Evolutionary conservation across 1,140 invertebrate genomes (phyloP).

Genomic region (Orius insidiosus): DNA sequence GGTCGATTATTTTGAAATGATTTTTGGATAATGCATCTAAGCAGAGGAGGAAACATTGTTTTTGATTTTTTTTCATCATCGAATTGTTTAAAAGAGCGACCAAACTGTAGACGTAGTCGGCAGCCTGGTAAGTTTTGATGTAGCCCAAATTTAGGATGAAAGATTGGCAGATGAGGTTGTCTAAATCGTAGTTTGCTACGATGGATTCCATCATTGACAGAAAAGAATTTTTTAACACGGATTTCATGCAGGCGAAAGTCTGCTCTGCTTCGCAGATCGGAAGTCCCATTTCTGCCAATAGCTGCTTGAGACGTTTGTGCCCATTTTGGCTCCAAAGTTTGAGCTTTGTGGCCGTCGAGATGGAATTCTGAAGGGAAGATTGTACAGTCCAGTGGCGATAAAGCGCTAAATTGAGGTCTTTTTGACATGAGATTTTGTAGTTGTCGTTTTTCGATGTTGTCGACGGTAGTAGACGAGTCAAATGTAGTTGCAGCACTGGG

Average conservation of each 20-base stretch:
- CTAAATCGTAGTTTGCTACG: conserved; percentile 61
- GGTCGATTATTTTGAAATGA: conserved; percentile 41
- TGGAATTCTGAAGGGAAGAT: conserved; percentile 65
- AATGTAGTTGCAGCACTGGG: conserved; percentile 12
- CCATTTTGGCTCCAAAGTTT: conserved; percentile 71
- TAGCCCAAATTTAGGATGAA: conserved; percentile 52
- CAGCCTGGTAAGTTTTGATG: conserved; percentile 67
- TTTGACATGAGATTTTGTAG: conserved; percentile 13
- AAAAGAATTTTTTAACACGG: conserved; percentile 59
- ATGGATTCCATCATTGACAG: conserved; percentile 55
- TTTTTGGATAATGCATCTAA: conserved; percentile 26
- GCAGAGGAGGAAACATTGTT: conserved; percentile 23
- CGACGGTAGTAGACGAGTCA: conserved; percentile 14
- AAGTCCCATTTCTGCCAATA: conserved; percentile 85
- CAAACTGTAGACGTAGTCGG: conserved; percentile 68
- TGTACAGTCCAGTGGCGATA: conserved; percentile 87
- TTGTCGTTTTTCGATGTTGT: background rate
- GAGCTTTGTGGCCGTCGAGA: conserved; percentile 50
- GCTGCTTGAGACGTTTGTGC: conserved; percentile 63
- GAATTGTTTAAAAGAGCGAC: conserved; percentile 53
- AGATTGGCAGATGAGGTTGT: conserved; percentile 49
- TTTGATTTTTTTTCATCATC: conserved; percentile 18
- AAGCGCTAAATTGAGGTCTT: conserved; percentile 34
- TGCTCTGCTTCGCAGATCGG: conserved; percentile 76
- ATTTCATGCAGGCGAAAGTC: conserved; percentile 73